Evolutionary conservation across 2,888 invertebrate genomes (phyloP), one percentile per base, ranked within the genome.

Genomic region (Spialia ferax): DNA sequence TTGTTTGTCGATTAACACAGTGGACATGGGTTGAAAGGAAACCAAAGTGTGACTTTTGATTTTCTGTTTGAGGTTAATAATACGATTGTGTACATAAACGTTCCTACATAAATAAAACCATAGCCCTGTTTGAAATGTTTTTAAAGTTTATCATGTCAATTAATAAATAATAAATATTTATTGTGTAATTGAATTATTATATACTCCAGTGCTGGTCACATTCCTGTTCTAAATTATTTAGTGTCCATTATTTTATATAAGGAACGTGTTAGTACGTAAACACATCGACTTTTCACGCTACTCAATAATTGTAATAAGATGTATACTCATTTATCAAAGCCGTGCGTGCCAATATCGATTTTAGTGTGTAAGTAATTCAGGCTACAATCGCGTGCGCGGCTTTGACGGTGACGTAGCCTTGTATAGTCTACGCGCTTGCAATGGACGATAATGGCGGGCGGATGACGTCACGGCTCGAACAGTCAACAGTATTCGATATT

Each of bases 401-500:
- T 10, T 8, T 26, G 54, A 38, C 15, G n/a, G 55, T 18, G 63
- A 63, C 45, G 63, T 45, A 45, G 18, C 26, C 56, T 56, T 45
- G 55, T 55, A 45, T 56, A 63, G 63, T 63, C n/a, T 55, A 54
- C 42, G 63, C 63, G 55, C 52, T 63, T 54, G 26, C 63, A 18
- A 62, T 38, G 63, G 26, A 60, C 60, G 54, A 54, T 22, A 42
- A 61, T 61, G 45, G 42, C 63, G 63, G 45, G 20, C 23, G 45
- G 38, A 61, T 32, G 60, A 55, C 38, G 65, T 61, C 54, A 61
- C 69, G 35, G 62, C 56, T 66, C 20, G 56, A 67, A 61, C 55
- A 26, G 55, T 38, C 7, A 60, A 68, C 66, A 59, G 69, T 69
- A 67, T 67, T 68, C n/a, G 52, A 59, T 60, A 62, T 62, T 62